Conservation (phyloP, 2,797 vertebrate species). For the Poeciliopsis presidionis region DNA sequence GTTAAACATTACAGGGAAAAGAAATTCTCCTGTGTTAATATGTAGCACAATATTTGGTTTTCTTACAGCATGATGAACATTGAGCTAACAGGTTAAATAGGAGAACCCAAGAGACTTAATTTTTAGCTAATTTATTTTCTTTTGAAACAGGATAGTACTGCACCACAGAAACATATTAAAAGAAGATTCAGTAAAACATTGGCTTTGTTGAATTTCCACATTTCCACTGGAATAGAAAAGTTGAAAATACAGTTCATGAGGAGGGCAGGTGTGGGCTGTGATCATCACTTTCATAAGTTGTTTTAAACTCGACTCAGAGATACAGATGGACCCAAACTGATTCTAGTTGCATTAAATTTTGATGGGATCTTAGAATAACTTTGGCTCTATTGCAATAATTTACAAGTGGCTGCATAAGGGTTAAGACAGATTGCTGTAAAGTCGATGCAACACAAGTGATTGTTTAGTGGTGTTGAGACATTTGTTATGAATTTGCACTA, state of each 20-base stretch:
- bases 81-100: slow-evolving; percentile 55
- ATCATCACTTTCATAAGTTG: neutral
- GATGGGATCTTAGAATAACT: neutral
- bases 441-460: no score
- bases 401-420: neutral
- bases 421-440: no score
- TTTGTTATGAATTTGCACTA: no score
- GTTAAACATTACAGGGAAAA: slow-evolving; percentile 43
- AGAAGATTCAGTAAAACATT: slow-evolving; percentile 22
- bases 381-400: slow-evolving; percentile 7
- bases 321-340: slow-evolving; percentile 11
- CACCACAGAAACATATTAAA: slow-evolving; percentile 2
- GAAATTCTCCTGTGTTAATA: slow-evolving; percentile 26
- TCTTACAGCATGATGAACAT: slow-evolving; percentile 49
- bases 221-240: slow-evolving; percentile 16
- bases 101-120: slow-evolving; percentile 32
- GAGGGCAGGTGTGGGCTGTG: neutral
- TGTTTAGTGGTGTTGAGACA: no score
- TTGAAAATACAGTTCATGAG: slow-evolving; percentile 10
- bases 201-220: neutral
- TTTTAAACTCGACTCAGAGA: slow-evolving; percentile 21
- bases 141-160: slow-evolving; percentile 25
- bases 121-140: slow-evolving; percentile 6
- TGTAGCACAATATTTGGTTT: slow-evolving; percentile 51
- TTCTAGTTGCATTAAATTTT: slow-evolving; percentile 1